Evolutionary conservation across 2,113 vertebrate species (phyloP).

Genomic region (Erythrocercus mccallii): DNA sequence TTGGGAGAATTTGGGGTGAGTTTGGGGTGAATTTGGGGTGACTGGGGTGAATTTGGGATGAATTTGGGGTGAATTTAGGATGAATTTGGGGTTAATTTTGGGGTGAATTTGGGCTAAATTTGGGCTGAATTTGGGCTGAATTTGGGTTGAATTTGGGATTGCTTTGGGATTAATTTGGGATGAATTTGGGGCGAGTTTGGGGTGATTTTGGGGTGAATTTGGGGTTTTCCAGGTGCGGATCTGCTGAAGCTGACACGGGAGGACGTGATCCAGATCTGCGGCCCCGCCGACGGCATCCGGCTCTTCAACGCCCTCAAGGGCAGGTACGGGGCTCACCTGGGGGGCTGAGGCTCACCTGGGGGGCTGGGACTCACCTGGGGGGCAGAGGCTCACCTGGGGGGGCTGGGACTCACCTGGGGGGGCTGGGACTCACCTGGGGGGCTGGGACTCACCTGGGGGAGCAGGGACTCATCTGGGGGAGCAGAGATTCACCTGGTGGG

Average conservation of each 20-base stretch:
- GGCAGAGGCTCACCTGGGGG: too few relatives aligned
- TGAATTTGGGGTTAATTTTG: too few relatives aligned
- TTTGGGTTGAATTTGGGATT: too few relatives aligned
- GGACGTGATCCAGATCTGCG: slow-evolving; percentile 98
- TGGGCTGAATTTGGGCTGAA: too few relatives aligned
- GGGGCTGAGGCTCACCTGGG: too few relatives aligned
- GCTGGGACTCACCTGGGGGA: not conserved
- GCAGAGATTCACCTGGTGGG: too few relatives aligned
- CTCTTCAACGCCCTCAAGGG: slow-evolving; percentile 96
- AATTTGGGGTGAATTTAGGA: not conserved
- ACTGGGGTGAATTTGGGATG: too few relatives aligned
- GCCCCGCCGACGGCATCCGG: slow-evolving; percentile 93
- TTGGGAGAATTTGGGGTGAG: not conserved
- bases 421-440: too few relatives aligned
- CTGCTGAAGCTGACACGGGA: slow-evolving; percentile 94
- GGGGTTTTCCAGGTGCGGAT: slow-evolving; percentile 75
- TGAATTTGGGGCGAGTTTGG: too few relatives aligned
- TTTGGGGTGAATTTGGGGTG: too few relatives aligned
- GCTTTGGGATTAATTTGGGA: not conserved
- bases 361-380: not conserved
- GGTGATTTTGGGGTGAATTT: too few relatives aligned
- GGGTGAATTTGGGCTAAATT: not conserved
- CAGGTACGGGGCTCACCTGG: slow-evolving; percentile 64
- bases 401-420: too few relatives aligned
- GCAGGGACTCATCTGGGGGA: not conserved